phyloP scores from a whole-genome alignment of 2,113 vertebrate genomes.

The Zosterops hypoxanthus region DNA sequence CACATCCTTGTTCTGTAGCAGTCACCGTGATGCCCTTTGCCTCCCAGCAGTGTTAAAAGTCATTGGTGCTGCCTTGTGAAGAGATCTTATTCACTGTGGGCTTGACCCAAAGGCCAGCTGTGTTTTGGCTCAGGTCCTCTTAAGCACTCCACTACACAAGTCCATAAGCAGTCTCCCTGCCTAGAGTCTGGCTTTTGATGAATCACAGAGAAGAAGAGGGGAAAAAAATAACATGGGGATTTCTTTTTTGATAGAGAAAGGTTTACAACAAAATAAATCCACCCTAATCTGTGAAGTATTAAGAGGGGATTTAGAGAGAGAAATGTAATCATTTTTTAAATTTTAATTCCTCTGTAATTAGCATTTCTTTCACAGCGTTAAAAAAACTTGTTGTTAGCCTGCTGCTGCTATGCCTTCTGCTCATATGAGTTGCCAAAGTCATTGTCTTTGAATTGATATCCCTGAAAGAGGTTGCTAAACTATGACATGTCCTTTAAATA shows the following conservation, averaged over 20 bases:
- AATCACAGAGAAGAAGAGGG: background rate
- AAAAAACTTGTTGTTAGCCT: constrained; percentile 24
- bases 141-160: background rate
- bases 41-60: background rate
- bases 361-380: constrained; percentile 45
- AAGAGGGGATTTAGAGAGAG: constrained; percentile 56
- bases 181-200: background rate
- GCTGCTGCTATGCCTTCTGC: background rate
- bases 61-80: background rate
- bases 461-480: background rate
- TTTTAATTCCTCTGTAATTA: constrained; percentile 66
- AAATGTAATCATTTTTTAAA: constrained; percentile 43
- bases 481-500: background rate
- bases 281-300: constrained; percentile 60
- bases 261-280: constrained; percentile 63
- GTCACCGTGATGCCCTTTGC: background rate
- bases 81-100: background rate
- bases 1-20: background rate
- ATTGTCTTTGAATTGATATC: background rate
- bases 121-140: background rate
- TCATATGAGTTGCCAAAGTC: background rate
- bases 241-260: constrained; percentile 24
- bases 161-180: background rate
- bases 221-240: background rate
- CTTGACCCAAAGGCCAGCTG: constrained; percentile 20